A percentile compares a stretch with the other conserved stretches of the same genome.
These are phyloP conservation scores for Cryptophagus acutangulus DNA, from an alignment of 2,888 invertebrate species.

Conservation along the genomic window DNA sequence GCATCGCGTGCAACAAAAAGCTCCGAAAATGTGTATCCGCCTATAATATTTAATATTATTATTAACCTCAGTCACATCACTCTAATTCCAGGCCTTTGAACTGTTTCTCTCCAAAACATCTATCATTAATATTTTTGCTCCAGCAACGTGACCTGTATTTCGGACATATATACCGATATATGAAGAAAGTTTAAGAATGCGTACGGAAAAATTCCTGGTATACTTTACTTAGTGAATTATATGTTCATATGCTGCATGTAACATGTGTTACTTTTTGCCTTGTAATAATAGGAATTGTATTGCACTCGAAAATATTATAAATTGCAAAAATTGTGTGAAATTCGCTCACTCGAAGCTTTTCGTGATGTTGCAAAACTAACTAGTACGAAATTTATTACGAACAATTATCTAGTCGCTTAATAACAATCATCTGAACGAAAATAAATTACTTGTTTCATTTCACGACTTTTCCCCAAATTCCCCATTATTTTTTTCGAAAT, in stretches of 20 bases:
- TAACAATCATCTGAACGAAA: no score
- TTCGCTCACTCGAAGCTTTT: conserved; percentile 23
- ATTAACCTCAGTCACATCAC: conserved; percentile 21
- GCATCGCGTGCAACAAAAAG: conserved; percentile 13
- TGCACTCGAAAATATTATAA: conserved; percentile 1
- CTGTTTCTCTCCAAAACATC: conserved; percentile 5
- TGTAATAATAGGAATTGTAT: conserved; percentile 7
- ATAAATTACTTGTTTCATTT: no score
- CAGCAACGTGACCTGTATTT: conserved; percentile 6
- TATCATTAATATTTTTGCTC: conserved; percentile 3
- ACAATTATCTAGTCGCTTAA: no score
- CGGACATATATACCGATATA: no score
- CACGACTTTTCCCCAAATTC: no score
- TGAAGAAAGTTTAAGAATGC: conserved; percentile 3
- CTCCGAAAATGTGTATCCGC: conserved; percentile 18
- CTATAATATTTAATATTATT: conserved; percentile 25
- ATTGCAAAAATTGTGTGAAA: conserved; percentile 15
- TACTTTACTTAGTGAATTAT: background rate
- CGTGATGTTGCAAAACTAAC: conserved; percentile 18
- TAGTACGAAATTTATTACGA: no score
- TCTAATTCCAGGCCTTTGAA: conserved; percentile 23
- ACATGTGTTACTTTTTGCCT: conserved; percentile 5
- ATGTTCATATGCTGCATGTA: background rate
- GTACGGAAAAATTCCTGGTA: background rate
- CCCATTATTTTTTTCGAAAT: no score